Evolutionary conservation across 2,113 vertebrate species (phyloP).

Genomic region (Bagarius yarrelli): DNA sequence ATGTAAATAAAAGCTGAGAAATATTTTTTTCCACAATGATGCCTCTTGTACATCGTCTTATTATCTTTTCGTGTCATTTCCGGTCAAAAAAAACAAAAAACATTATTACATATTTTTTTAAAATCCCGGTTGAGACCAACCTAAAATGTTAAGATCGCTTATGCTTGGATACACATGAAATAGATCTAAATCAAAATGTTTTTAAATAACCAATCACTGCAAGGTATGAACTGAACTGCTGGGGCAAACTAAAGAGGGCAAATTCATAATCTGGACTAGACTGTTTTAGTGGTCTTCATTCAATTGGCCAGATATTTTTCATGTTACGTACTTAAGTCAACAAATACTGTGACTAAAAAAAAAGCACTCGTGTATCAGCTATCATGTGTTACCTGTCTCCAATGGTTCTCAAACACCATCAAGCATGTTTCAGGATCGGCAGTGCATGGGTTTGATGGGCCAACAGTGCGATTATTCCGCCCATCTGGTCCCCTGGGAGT

Average conservation of each 20-base stretch:
- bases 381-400: slow-evolving; percentile 83
- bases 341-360: not conserved
- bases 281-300: not conserved
- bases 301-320: not conserved
- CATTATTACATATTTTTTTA: too few relatives aligned
- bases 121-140: too few relatives aligned
- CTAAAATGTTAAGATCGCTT: too few relatives aligned
- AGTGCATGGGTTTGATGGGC: slow-evolving; percentile 77
- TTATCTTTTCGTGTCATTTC: too few relatives aligned
- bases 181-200: too few relatives aligned
- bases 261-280: too few relatives aligned
- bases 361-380: not conserved
- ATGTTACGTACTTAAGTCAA: not conserved
- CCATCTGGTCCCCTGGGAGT: slow-evolving; percentile 78
- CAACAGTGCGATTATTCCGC: slow-evolving; percentile 70
- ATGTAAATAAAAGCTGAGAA: too few relatives aligned
- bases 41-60: too few relatives aligned
- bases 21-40: too few relatives aligned
- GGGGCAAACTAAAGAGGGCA: not conserved
- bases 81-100: too few relatives aligned
- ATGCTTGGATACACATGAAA: too few relatives aligned
- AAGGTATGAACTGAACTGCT: not conserved
- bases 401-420: slow-evolving; percentile 97
- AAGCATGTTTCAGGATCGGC: slow-evolving; percentile 95
- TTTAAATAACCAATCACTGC: too few relatives aligned